A percentile compares a stretch with the other conserved stretches of the same genome.
These are phyloP conservation scores for Drosophila triauraria DNA, from an alignment of 1,140 invertebrate species.

Conservation along the genomic window DNA sequence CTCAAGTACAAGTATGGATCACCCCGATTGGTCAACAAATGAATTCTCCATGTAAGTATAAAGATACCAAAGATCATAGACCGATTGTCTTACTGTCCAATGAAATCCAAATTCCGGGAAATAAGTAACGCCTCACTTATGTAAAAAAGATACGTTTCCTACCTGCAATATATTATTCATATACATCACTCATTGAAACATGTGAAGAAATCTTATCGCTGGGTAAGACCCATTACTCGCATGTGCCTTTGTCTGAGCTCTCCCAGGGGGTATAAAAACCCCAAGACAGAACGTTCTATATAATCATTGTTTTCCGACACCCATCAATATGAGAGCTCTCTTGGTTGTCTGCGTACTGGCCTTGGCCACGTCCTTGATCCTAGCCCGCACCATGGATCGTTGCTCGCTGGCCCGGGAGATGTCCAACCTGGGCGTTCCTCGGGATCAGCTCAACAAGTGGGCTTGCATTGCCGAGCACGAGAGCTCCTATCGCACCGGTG, in stretches of 20 bases:
- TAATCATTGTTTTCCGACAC: neutral
- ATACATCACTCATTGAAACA: neutral
- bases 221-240: neutral
- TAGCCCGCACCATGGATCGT: conserved; percentile 67
- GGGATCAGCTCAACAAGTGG: conserved; percentile 46
- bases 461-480: conserved; percentile 66
- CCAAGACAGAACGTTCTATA: neutral
- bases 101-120: neutral
- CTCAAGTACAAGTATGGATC: neutral
- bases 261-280: conserved; percentile 18
- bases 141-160: neutral
- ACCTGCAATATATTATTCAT: neutral
- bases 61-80: neutral
- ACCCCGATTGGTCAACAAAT: neutral
- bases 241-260: neutral
- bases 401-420: conserved; percentile 78
- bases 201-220: conserved; percentile 2
- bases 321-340: conserved; percentile 49
- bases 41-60: neutral
- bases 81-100: neutral
- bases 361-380: conserved; percentile 35
- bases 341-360: conserved; percentile 43
- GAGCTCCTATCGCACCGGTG: conserved; percentile 54
- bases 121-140: neutral
- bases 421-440: conserved; percentile 56